These are phyloP conservation scores for Macrosteles quadrilineatus DNA, from an alignment of 1,140 invertebrate species.

Conservation along the genomic window DNA sequence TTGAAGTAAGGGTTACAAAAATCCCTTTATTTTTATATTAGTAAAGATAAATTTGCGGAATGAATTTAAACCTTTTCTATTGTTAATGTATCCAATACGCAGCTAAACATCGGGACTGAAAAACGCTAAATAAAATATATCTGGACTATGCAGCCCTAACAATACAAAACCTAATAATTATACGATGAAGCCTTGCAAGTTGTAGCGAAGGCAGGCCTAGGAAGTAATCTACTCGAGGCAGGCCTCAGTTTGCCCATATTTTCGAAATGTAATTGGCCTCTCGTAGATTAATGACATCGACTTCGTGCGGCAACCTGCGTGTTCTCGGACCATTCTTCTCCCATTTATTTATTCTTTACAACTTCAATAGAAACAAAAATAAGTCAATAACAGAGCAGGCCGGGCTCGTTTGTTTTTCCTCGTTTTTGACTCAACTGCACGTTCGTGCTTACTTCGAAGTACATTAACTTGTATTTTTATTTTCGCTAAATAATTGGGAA, in stretches of 20 bases:
- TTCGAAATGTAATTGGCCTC: conserved; percentile 16
- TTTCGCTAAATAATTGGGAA: conserved; percentile 15
- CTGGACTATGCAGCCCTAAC: no score
- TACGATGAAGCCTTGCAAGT: no score
- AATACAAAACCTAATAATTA: no score
- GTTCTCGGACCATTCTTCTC: conserved; percentile 14
- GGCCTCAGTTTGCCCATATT: conserved; percentile 3
- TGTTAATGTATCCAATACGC: no score
- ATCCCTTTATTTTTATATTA: no score
- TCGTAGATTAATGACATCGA: background rate
- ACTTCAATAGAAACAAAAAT: conserved; percentile 19
- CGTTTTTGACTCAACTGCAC: background rate
- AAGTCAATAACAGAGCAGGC: conserved; percentile 17
- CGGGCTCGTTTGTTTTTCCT: conserved; percentile 19
- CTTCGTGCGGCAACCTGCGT: conserved; percentile 14
- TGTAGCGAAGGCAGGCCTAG: background rate
- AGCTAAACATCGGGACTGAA: no score
- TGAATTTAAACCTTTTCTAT: no score
- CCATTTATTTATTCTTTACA: conserved; percentile 31
- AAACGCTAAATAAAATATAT: no score
- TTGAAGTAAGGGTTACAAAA: no score
- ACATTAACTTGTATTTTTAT: conserved; percentile 16
- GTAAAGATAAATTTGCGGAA: no score
- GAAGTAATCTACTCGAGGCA: background rate
- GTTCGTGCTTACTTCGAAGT: background rate